phyloP scores from a whole-genome alignment of 2,113 vertebrate genomes.

The Paramormyrops kingsleyae region DNA sequence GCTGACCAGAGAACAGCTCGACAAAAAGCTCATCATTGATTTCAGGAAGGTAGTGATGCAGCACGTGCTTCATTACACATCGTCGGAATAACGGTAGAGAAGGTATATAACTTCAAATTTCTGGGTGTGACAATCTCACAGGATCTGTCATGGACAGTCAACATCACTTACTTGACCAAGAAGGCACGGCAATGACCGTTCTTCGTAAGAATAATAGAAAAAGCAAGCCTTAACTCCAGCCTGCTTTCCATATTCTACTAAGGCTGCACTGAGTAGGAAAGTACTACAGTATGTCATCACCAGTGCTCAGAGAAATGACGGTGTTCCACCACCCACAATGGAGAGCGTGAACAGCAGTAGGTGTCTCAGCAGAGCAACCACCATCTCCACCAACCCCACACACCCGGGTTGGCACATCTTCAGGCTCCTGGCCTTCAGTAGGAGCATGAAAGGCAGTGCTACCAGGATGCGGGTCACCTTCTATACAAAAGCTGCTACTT shows the following conservation, averaged over 20 bases:
- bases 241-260: too few species aligned
- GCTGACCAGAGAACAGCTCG: neutral
- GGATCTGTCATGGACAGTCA: neutral
- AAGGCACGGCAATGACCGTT: too few species aligned
- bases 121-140: neutral
- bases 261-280: neutral
- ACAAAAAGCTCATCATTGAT: neutral
- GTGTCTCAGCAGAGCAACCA: neutral
- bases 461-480: neutral
- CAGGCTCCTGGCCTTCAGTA: neutral
- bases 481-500: too few species aligned
- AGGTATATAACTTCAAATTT: neutral
- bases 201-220: too few species aligned
- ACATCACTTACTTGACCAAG: too few species aligned
- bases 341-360: neutral
- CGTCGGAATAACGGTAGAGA: neutral
- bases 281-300: neutral
- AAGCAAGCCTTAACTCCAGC: too few species aligned
- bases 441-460: neutral
- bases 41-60: neutral
- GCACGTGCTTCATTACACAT: neutral
- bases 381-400: neutral
- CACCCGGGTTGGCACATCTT: neutral
- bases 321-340: neutral
- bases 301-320: neutral